phyloP scores from a whole-genome alignment of 1,140 invertebrate species.

The Cherax quadricarinatus region DNA sequence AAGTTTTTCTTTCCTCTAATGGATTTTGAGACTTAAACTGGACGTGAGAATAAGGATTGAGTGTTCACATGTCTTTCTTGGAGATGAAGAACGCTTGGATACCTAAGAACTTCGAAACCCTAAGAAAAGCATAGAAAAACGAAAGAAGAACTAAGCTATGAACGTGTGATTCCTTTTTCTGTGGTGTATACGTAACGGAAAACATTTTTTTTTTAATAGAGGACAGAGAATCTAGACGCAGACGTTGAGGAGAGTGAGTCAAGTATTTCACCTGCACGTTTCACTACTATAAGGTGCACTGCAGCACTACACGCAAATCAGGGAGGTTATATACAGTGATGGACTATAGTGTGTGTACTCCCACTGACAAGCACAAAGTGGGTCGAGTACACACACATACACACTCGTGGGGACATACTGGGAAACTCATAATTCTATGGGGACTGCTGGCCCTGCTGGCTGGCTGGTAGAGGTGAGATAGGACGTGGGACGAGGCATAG shows the following conservation, averaged over 20 bases:
- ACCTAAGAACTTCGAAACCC: slow-evolving; percentile 7
- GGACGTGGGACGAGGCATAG: not conserved
- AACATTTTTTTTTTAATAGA: not conserved
- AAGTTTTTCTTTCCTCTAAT: not conserved
- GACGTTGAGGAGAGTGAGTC: slow-evolving; percentile 1
- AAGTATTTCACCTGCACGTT: slow-evolving; percentile 4
- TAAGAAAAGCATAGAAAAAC: slow-evolving; percentile 17
- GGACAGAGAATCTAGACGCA: slow-evolving; percentile 32
- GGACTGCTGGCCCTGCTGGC: not conserved
- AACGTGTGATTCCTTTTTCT: not conserved
- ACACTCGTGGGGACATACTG: not conserved
- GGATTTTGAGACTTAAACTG: slow-evolving; percentile 7
- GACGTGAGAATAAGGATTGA: slow-evolving; percentile 24
- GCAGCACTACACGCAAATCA: slow-evolving; percentile 37
- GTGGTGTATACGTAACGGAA: not conserved
- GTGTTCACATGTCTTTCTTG: slow-evolving; percentile 32
- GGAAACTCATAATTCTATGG: not conserved
- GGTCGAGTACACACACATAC: not conserved
- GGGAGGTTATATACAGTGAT: slow-evolving; percentile 6
- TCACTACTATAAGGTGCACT: slow-evolving; percentile 23
- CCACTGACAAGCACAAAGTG: not conserved
- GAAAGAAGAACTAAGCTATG: slow-evolving; percentile 20
- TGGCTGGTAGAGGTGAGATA: not conserved
- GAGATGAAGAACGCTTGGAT: slow-evolving; percentile 7
- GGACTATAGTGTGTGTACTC: not conserved